phyloP scores from a whole-genome alignment of 2,797 vertebrate species.

The Danio albolineatus region DNA sequence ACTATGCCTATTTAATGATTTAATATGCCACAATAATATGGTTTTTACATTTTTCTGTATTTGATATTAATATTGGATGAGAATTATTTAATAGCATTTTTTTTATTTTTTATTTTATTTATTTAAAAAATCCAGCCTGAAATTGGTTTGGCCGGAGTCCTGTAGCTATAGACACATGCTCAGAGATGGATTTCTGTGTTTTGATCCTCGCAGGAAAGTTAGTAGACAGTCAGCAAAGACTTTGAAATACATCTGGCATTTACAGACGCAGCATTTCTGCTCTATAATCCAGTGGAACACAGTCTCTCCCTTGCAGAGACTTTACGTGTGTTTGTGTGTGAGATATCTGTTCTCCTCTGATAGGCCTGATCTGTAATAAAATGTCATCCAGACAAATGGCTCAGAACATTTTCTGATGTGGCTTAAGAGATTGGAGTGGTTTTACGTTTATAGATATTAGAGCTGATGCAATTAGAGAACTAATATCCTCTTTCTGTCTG shows the following conservation, averaged over 20 bases:
- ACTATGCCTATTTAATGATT: neutral
- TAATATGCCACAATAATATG: neutral
- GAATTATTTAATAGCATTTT: neutral
- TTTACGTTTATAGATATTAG: conserved; percentile 34
- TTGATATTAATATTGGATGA: neutral
- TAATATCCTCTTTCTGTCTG: conserved; percentile 62
- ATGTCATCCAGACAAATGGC: conserved; percentile 36
- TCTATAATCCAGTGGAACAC: conserved; percentile 16
- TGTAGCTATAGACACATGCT: neutral
- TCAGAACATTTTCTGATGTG: conserved; percentile 27
- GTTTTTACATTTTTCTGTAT: neutral
- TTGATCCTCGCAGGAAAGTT: conserved; percentile 24
- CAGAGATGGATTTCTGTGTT: conserved; percentile 4
- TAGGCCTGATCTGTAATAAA: conserved; percentile 37
- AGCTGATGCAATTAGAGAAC: conserved; percentile 20
- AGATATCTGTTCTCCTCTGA: conserved; percentile 9
- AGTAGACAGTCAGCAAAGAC: conserved; percentile 25
- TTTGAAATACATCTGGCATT: conserved; percentile 31
- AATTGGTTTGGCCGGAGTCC: neutral
- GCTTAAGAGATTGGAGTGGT: neutral
- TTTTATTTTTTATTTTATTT: no score
- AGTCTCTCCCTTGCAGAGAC: conserved; percentile 1
- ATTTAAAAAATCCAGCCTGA: neutral
- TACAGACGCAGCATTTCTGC: conserved; percentile 23
- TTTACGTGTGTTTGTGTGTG: conserved; percentile 13